phyloP scores from a whole-genome alignment of 2,113 vertebrate genomes.

The Maccullochella peelii region DNA sequence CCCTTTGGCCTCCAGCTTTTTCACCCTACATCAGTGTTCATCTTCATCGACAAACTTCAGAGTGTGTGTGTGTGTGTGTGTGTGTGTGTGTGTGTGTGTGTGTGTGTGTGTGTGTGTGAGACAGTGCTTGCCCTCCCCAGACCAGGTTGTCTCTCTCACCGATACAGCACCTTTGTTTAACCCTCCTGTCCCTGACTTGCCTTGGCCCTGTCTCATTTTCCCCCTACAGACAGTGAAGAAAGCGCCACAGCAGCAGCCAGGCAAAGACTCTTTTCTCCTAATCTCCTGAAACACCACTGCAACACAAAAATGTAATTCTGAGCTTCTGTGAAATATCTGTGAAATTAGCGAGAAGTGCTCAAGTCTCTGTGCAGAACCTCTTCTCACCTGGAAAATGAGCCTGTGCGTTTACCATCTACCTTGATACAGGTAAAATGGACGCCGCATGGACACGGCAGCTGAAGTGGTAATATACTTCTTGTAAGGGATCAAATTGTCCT shows the following conservation, averaged over 20 bases:
- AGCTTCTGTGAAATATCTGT: conserved; percentile 77
- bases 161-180: conserved; percentile 52
- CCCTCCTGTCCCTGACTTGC: conserved; percentile 34
- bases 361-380: conserved; percentile 48
- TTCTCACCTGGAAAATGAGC: conserved; percentile 76
- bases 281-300: conserved; percentile 70
- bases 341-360: conserved; percentile 73
- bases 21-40: background rate
- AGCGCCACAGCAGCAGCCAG: conserved; percentile 29
- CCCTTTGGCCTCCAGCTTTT: conserved; percentile 14
- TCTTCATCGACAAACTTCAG: background rate
- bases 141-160: conserved; percentile 9
- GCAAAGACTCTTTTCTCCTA: conserved; percentile 52
- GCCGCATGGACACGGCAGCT: conserved; percentile 57
- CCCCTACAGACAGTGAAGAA: conserved; percentile 43
- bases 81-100: background rate
- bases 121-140: background rate
- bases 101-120: background rate
- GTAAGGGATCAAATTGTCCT: conserved; percentile 76
- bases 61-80: background rate
- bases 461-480: conserved; percentile 77
- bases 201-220: conserved; percentile 52
- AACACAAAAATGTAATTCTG: conserved; percentile 70
- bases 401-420: conserved; percentile 60
- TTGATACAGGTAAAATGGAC: conserved; percentile 71